Conservation (phyloP, 2,888 invertebrate genomes). For the Cephus pygmeus region DNA sequence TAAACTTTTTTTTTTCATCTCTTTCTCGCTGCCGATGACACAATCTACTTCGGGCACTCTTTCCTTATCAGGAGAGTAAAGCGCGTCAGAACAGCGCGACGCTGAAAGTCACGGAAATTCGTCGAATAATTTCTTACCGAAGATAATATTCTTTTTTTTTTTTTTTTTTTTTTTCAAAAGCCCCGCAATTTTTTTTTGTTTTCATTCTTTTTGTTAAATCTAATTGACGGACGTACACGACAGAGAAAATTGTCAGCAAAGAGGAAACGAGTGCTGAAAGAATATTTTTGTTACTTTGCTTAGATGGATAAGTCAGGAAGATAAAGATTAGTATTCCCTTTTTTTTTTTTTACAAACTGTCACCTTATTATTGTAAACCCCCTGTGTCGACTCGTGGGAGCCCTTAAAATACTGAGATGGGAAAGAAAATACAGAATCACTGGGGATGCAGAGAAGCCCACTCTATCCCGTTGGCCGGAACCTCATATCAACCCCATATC, state of each 20-base stretch:
- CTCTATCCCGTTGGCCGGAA: neutral
- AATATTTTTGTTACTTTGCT: neutral
- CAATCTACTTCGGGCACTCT: neutral
- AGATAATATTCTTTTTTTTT: neutral
- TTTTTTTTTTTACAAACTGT: neutral
- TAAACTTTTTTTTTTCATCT: neutral
- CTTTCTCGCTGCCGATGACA: neutral
- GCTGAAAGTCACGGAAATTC: neutral
- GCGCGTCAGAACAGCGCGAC: neutral
- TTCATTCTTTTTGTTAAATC: neutral
- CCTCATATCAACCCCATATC: neutral
- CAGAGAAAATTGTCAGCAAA: neutral
- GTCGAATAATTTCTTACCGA: neutral
- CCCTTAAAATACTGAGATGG: neutral
- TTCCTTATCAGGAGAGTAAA: neutral
- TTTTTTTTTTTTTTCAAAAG: neutral
- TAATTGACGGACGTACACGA: neutral
- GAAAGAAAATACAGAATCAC: neutral
- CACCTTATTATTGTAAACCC: neutral
- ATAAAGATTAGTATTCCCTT: neutral
- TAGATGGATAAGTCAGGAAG: neutral
- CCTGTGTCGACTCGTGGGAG: neutral
- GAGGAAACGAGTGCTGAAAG: neutral
- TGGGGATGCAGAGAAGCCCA: neutral
- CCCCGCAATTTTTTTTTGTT: neutral